Percentiles rank a stretch among this genome's conserved stretches.
Conservation (phyloP, 2,797 vertebrate species). For the Cyclura pinguis region DNA sequence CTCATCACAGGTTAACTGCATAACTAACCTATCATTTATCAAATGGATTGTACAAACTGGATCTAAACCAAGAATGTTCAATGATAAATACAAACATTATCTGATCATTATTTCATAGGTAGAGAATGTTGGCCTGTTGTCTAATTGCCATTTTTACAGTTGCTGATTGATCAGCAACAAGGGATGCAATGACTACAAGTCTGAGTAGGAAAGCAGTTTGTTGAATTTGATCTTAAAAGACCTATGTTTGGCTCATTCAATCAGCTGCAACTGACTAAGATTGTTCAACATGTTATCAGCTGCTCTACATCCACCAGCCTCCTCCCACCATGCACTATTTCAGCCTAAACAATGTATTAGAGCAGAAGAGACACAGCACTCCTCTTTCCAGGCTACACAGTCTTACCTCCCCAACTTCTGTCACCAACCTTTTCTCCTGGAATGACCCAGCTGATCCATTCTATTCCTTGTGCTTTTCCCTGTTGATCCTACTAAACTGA, state of each 20-base stretch:
- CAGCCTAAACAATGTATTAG: neutral
- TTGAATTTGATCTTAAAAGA: neutral
- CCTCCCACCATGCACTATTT: neutral
- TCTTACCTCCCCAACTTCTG: neutral
- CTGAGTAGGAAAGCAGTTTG: neutral
- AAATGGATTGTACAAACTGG: neutral
- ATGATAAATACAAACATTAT: neutral
- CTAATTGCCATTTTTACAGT: neutral
- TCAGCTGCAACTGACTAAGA: neutral
- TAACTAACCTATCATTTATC: neutral
- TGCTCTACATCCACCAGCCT: neutral
- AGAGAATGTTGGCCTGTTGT: too few relatives aligned
- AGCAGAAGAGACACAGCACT: neutral
- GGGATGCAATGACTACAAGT: neutral
- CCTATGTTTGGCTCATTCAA: neutral
- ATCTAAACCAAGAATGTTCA: neutral
- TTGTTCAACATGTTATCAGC: neutral
- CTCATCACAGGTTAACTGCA: too few relatives aligned
- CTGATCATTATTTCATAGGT: neutral
- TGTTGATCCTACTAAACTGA: neutral
- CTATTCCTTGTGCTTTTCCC: neutral
- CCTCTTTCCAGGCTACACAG: neutral
- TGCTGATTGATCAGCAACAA: neutral
- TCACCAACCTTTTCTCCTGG: neutral
- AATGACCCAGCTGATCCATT: neutral